Evolutionary conservation across 2,888 invertebrate species (phyloP).

Genomic region (Loripinus fragilis): DNA sequence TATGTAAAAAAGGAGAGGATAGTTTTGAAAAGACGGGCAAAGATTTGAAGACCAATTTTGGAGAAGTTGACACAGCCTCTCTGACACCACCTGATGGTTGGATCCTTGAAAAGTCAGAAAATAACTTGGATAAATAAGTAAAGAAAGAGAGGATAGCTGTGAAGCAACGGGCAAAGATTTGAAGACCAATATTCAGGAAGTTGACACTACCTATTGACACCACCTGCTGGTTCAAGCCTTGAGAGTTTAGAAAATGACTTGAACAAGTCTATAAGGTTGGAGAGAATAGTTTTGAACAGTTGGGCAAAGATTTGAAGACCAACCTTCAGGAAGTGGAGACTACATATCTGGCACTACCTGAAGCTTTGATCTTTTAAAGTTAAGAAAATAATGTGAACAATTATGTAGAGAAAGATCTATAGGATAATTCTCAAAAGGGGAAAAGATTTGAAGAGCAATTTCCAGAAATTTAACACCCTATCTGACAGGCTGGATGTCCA

Average conservation of each 20-base stretch:
- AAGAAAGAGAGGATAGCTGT: constrained; percentile 12
- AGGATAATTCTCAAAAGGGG: too few relatives aligned
- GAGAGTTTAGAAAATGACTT: constrained; percentile 31
- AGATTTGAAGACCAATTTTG: background rate
- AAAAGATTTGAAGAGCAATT: too few relatives aligned
- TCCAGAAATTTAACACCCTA: too few relatives aligned
- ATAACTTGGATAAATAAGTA: constrained; percentile 30
- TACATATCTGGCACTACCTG: too few relatives aligned
- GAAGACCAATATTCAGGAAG: too few relatives aligned
- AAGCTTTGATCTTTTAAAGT: too few relatives aligned
- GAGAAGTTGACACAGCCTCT: too few relatives aligned
- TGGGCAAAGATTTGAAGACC: background rate
- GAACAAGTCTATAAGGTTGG: constrained; percentile 22
- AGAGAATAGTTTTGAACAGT: constrained; percentile 4
- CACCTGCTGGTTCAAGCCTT: constrained; percentile 12
- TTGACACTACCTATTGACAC: too few relatives aligned
- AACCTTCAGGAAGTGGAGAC: too few relatives aligned
- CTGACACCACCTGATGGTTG: background rate
- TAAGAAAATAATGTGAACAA: too few relatives aligned
- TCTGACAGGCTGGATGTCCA: background rate
- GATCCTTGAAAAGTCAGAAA: constrained; percentile 26
- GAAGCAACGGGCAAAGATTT: background rate
- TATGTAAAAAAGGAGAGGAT: constrained; percentile 20
- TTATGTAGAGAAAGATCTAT: too few relatives aligned
- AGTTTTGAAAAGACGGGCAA: background rate